Evolutionary conservation across 2,113 vertebrate species (phyloP), one percentile per base, ranked within the genome.

Genomic region (Atlantisia rogersi): DNA sequence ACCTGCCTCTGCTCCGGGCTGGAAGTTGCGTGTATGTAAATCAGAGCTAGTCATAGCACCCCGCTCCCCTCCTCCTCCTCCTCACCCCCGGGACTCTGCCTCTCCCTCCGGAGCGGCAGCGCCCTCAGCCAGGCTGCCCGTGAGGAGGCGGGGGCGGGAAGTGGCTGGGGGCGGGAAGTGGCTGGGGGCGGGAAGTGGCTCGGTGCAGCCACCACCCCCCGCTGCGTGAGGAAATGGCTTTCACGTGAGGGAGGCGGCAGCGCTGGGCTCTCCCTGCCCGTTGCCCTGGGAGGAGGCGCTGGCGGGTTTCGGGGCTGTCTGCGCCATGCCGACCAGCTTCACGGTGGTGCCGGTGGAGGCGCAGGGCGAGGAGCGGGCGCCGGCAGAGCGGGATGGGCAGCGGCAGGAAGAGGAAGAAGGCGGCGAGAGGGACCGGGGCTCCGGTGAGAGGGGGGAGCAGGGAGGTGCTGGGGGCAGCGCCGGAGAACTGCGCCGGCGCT

Each of bases 261-360:
- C 22, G n/a, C 73, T 11, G 4, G 28, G 52, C 6, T 58, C 4
- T 28, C 50, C 40, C 75, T 62, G 65, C 42, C 42, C 42, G 78
- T 75, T 87, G 78, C 85, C 88, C 65, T 2, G 0, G 37, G 75
- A 90, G 91, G 82, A 94, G 83, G 83, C 20, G 96, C 86, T 64
- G 68, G 67, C 21, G 74, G 44, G 28, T 11, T 21, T 16, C 5
- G 56, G 53, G 62, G 60, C 53, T 1, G 50, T 0, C 75, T 3
- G 53, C 76, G 65, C 68, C 28, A 98, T 98, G 98, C 98, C 98
- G 86, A 98, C 98, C 24, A 98, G 86, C 95, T 98, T 98, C 86
- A 98, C 98, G 0, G 98, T 98, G 90, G 98, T 98, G 82, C 98
- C 98, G 6, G 98, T 98, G 91, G 98, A 98, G 83, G 97, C 94